A percentile compares a stretch with the other conserved stretches of the same genome.
phyloP scores from a whole-genome alignment of 2,888 invertebrate species.

The Acrobasis repandana region DNA sequence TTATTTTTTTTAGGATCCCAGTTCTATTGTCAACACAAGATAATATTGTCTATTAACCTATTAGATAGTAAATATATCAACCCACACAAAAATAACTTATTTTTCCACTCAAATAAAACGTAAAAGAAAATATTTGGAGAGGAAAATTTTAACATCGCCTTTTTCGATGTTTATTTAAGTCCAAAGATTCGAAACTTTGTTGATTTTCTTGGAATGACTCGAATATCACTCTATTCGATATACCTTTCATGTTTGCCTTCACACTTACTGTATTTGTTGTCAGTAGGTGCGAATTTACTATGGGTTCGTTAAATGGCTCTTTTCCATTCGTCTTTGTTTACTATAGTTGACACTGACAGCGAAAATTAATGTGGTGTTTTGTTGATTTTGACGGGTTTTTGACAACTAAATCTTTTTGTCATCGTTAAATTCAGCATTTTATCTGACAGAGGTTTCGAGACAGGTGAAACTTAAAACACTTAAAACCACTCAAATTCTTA shows the following conservation, averaged over 20 bases:
- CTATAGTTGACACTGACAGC: not conserved
- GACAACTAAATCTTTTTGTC: too few relatives aligned
- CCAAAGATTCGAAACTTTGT: constrained; percentile 2
- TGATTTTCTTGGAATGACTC: constrained; percentile 3
- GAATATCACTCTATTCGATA: constrained; percentile 9
- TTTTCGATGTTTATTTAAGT: constrained; percentile 2
- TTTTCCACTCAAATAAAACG: not conserved
- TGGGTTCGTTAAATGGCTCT: constrained; percentile 7
- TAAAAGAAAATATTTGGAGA: not conserved
- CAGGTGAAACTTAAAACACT: too few relatives aligned
- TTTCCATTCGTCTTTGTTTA: constrained; percentile 14
- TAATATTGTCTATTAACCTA: too few relatives aligned
- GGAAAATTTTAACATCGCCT: not conserved
- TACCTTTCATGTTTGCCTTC: constrained; percentile 14
- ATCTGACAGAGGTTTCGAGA: too few relatives aligned
- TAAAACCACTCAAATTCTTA: too few relatives aligned
- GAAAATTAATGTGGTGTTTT: not conserved
- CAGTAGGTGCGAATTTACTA: constrained; percentile 18
- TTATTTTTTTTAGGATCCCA: too few relatives aligned
- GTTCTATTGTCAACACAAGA: too few relatives aligned
- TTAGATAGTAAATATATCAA: too few relatives aligned
- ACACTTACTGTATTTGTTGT: constrained; percentile 10
- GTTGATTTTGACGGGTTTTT: too few relatives aligned
- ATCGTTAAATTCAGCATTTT: too few relatives aligned
- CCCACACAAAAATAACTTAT: not conserved